A percentile compares a stretch with the other conserved stretches of the same genome.
Evolutionary conservation across 2,113 vertebrate genomes (phyloP).

Genomic region (Stomatorhinus ivindoensis): DNA sequence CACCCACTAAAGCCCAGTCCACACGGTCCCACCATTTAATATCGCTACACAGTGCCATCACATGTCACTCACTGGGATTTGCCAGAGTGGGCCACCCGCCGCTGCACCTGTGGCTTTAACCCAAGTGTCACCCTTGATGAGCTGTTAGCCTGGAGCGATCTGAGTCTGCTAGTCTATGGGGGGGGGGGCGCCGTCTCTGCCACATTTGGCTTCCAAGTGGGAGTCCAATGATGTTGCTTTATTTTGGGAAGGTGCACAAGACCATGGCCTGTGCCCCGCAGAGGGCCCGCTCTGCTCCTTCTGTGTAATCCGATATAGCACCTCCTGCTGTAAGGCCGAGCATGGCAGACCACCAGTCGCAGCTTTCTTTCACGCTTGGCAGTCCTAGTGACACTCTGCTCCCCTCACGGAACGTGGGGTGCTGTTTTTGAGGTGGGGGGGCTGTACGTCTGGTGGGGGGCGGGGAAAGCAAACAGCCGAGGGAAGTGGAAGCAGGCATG

Average conservation of each 20-base stretch:
- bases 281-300: neutral
- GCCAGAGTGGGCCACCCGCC: constrained; percentile 6
- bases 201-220: neutral
- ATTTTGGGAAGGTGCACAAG: neutral
- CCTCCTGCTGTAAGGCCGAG: neutral
- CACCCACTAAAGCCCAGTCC: neutral
- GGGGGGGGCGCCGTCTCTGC: neutral
- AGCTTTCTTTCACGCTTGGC: neutral
- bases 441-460: neutral
- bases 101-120: neutral
- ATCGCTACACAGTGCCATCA: constrained; percentile 17
- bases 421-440: neutral
- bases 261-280: neutral
- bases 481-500: neutral
- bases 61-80: neutral
- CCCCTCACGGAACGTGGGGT: neutral
- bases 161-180: neutral
- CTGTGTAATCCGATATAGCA: neutral
- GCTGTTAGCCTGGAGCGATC: neutral
- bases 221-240: neutral
- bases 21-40: neutral
- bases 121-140: constrained; percentile 13
- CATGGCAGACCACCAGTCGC: neutral
- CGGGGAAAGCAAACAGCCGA: neutral
- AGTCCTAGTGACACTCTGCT: neutral